phyloP scores from a whole-genome alignment of 2,888 invertebrate genomes.

The Phengaris alcon region DNA sequence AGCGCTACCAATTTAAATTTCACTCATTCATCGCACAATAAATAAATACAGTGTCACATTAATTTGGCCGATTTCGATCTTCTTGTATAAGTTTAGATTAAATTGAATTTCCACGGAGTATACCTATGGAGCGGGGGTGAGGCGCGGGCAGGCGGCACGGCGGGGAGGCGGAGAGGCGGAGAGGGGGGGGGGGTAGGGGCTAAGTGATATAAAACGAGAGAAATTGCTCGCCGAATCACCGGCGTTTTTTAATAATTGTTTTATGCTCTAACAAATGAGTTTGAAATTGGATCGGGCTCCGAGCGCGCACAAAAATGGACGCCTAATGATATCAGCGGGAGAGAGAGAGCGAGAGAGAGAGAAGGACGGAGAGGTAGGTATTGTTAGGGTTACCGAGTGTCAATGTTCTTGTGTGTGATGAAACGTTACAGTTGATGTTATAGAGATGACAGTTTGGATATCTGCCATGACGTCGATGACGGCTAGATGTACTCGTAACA shows the following conservation, averaged over 20 bases:
- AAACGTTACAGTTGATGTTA: not conserved
- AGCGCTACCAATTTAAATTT: too few relatives aligned
- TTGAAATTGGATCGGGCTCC: constrained; percentile 83
- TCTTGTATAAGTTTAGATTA: not conserved
- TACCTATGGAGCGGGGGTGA: not conserved
- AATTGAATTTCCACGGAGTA: not conserved
- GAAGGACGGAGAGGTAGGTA: constrained; percentile 41
- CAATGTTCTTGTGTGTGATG: constrained; percentile 8
- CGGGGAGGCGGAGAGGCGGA: not conserved
- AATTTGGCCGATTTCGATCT: too few relatives aligned
- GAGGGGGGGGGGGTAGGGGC: constrained; percentile 33
- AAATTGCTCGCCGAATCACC: constrained; percentile 72
- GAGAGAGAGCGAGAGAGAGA: constrained; percentile 52
- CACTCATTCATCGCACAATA: too few relatives aligned
- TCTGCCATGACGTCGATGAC: too few relatives aligned
- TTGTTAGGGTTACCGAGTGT: constrained; percentile 22
- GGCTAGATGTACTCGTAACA: too few relatives aligned
- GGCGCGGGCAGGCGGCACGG: not conserved
- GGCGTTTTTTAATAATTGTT: constrained; percentile 79
- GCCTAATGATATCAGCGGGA: constrained; percentile 82
- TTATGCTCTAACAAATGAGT: constrained; percentile 82
- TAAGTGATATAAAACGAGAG: constrained; percentile 70
- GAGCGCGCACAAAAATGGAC: constrained; percentile 82
- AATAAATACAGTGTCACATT: too few relatives aligned
- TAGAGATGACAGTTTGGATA: not conserved